Evolutionary conservation across 2,888 invertebrate species (phyloP).

Genomic region (Melinaea marsaeus): DNA sequence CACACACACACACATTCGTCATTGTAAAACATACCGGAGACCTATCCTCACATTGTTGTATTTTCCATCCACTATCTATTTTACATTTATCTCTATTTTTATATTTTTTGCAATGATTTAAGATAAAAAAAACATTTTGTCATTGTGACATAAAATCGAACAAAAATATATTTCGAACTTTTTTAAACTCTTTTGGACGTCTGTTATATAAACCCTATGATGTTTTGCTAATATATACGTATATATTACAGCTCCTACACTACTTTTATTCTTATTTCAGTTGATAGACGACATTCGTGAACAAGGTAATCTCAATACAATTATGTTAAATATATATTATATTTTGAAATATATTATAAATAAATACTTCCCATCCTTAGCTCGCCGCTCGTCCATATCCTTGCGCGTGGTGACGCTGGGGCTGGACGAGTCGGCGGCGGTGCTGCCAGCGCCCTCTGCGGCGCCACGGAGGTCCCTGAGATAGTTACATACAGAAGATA

Average conservation of each 20-base stretch:
- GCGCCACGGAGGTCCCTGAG: conserved; percentile 39
- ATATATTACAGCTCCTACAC: neutral
- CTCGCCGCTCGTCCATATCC: conserved; percentile 61
- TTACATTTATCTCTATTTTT: no score
- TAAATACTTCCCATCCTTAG: conserved; percentile 35
- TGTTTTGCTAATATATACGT: neutral
- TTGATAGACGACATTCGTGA: conserved; percentile 55
- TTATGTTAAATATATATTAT: neutral
- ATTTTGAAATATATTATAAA: no score
- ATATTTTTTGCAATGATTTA: no score
- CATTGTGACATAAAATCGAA: no score
- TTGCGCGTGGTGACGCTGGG: conserved; percentile 64
- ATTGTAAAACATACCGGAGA: neutral
- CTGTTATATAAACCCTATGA: no score
- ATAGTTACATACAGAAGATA: conserved; percentile 19
- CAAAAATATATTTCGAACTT: no score
- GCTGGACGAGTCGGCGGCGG: conserved; percentile 42
- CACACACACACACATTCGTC: neutral
- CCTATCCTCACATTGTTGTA: no score
- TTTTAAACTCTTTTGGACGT: no score
- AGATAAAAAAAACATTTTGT: no score
- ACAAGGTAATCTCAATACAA: conserved; percentile 45
- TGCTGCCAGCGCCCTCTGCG: conserved; percentile 14
- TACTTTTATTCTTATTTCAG: conserved; percentile 45
- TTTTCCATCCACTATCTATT: no score